Conservation (phyloP, 2,888 invertebrate species). For the Xylocampa areola region DNA sequence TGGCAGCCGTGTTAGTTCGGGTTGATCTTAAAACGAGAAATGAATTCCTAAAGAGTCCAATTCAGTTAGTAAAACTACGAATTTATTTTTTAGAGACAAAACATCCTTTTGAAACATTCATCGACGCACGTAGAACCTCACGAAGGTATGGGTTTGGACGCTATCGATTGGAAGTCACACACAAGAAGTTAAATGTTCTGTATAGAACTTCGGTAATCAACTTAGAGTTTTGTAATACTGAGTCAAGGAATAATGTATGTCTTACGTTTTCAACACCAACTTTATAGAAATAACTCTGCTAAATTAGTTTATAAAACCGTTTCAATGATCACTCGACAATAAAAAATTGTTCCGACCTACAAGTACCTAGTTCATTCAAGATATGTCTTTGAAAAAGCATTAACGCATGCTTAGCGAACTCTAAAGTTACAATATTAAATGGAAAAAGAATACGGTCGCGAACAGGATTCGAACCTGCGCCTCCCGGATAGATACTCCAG, state of each 20-base stretch:
- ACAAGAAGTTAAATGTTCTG: background rate
- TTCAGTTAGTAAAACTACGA: conserved; percentile 34
- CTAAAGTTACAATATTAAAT: too few relatives aligned
- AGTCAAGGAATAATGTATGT: background rate
- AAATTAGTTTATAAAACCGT: conserved; percentile 31
- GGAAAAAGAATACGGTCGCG: too few relatives aligned
- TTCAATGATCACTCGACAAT: conserved; percentile 37
- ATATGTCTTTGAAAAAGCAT: too few relatives aligned
- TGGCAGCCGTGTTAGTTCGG: conserved; percentile 1
- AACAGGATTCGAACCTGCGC: too few relatives aligned
- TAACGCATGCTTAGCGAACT: too few relatives aligned
- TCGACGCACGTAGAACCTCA: conserved; percentile 3
- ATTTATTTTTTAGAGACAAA: conserved; percentile 40
- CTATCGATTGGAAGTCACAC: conserved; percentile 5
- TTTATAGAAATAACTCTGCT: conserved; percentile 9
- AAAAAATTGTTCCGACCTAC: conserved; percentile 34
- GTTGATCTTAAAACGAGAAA: conserved; percentile 23
- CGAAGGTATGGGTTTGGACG: background rate
- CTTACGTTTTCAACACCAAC: conserved; percentile 1
- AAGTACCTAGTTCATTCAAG: conserved; percentile 42
- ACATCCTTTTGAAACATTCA: conserved; percentile 32
- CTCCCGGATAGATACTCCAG: too few relatives aligned
- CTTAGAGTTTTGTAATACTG: too few relatives aligned
- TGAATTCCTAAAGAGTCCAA: conserved; percentile 29
- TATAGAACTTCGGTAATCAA: background rate